Evolutionary conservation across 2,113 vertebrate genomes (phyloP), one percentile per base, ranked within the genome.

Genomic region (Microtus ochrogaster): DNA sequence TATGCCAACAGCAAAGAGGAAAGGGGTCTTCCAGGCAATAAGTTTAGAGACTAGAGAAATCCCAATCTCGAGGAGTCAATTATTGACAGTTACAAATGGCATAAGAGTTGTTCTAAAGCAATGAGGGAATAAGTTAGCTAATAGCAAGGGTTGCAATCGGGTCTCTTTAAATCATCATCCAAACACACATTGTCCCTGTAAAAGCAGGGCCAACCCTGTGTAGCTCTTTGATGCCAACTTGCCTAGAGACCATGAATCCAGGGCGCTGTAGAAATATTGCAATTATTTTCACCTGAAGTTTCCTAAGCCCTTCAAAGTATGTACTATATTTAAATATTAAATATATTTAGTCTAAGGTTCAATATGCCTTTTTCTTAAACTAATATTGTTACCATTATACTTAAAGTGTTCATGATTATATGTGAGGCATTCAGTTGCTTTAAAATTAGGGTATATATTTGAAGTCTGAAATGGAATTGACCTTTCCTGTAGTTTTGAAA

Each of bases 41-140:
- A 91, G 83, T 97, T 97, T 96, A 86, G 91, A 94, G 79, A 95
- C 98, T 98, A 97, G 98, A 99, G 99, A 99, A 99, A 97, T 98
- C 79, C 87, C 83, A 98, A 97, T 98, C 98, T 98, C 98, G 95
- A 96, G 98, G 99, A 99, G 98, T 98, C 97, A 94, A 96, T 98
- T 99, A 98, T 98, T 99, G 98, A 99, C 99, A 99, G 98, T 99
- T 99, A 99, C 98, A 98, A 99, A 99, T 99, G 99, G 98, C 98
- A 97, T 96, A 97, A 97, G 94, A 96, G 96, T 98, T 98, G 97
- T 98, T 98, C 99, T 99, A 99, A 98, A 98, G 98, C 98, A 98
- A 98, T 97, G 98, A 98, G 98, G 97, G 98, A 98, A 98, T 97
- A 98, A 98, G 97, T 97, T 98, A 98, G 97, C 98, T 98, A 98